phyloP scores from a whole-genome alignment of 2,888 invertebrate species.

The Melanotus villosus region DNA sequence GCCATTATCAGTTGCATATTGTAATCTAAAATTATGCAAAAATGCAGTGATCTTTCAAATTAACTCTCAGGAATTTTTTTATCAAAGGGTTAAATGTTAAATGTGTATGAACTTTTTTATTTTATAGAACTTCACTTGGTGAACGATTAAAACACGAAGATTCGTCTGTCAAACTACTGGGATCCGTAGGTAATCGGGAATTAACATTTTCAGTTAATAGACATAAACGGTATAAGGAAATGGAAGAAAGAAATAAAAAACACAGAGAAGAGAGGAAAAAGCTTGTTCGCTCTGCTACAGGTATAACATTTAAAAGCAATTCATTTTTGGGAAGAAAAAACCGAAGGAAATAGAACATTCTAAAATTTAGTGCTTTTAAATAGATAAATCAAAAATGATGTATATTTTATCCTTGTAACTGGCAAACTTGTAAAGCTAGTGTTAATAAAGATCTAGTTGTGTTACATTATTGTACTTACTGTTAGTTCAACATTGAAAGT shows the following conservation, averaged over 20 bases:
- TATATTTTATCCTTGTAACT: background rate
- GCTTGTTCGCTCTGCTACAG: slow-evolving; percentile 72
- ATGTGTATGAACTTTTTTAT: background rate
- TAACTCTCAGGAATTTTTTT: background rate
- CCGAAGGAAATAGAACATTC: slow-evolving; percentile 24
- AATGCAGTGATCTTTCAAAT: background rate
- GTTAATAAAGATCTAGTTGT: slow-evolving; percentile 1
- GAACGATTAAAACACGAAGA: slow-evolving; percentile 79
- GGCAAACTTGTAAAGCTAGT: background rate
- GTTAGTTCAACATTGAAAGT: background rate
- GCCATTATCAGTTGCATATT: background rate
- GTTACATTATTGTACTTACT: background rate
- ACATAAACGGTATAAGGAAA: slow-evolving; percentile 71
- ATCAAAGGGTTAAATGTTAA: slow-evolving; percentile 18
- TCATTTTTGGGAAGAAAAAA: slow-evolving; percentile 21
- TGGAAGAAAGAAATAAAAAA: slow-evolving; percentile 75
- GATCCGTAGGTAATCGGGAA: slow-evolving; percentile 81
- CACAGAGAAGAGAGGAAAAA: slow-evolving; percentile 81
- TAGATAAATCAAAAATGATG: background rate
- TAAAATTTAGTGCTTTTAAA: too few relatives aligned
- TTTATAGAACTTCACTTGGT: slow-evolving; percentile 78
- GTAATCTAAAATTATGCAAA: slow-evolving; percentile 1
- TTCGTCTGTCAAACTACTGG: slow-evolving; percentile 69
- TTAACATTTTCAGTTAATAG: slow-evolving; percentile 83
- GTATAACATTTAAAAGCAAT: slow-evolving; percentile 55